Conservation (phyloP, 2,113 vertebrate species). For the Myocastor coypus region DNA sequence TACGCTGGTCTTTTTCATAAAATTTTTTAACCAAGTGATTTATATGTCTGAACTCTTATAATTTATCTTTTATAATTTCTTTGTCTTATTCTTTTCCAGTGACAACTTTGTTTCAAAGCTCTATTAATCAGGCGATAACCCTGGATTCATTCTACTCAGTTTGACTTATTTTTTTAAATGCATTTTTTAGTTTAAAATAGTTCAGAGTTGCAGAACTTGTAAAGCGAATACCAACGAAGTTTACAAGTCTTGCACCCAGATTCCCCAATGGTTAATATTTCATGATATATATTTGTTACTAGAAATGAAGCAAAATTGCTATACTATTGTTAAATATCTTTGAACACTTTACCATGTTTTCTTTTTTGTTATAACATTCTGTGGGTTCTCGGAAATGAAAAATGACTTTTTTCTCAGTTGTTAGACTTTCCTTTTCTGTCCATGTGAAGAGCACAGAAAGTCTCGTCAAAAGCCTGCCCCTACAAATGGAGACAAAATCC, state of each 20-base stretch:
- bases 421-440: background rate
- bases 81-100: background rate
- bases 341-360: background rate
- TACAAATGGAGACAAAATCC: background rate
- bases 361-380: background rate
- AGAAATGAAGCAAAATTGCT: background rate
- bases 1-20: background rate
- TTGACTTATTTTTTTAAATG: background rate
- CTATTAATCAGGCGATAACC: background rate
- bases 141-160: background rate
- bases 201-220: background rate
- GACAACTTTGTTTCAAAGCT: background rate
- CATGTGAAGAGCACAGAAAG: background rate
- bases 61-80: background rate
- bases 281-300: background rate
- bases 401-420: background rate
- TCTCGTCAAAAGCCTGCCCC: background rate
- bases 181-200: background rate
- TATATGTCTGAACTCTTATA: background rate
- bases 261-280: background rate
- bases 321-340: background rate
- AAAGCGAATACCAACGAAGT: background rate
- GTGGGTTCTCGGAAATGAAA: background rate
- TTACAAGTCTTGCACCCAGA: background rate
- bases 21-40: background rate